These are phyloP conservation scores for Drosophila triauraria DNA, from an alignment of 1,140 invertebrate genomes.

Conservation along the genomic window DNA sequence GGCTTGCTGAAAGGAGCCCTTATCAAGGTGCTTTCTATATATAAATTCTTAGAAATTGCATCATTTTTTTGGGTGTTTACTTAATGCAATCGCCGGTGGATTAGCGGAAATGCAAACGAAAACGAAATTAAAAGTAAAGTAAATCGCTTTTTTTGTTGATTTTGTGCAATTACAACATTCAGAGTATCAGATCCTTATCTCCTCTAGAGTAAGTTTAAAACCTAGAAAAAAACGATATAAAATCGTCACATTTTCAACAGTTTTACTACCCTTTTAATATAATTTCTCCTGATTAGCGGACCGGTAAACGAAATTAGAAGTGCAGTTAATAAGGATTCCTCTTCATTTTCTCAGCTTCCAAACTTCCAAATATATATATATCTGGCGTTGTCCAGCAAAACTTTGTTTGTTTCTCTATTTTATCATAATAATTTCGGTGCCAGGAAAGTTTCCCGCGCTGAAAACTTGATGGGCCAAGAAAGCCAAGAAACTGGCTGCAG, in stretches of 20 bases:
- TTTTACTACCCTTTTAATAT: neutral
- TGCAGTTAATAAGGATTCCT: slow-evolving; percentile 30
- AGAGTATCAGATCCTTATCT: neutral
- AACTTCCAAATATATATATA: neutral
- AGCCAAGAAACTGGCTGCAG: slow-evolving; percentile 19
- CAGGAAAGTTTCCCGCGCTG: slow-evolving; percentile 49
- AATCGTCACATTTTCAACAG: too few relatives aligned
- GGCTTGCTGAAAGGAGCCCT: slow-evolving; percentile 13
- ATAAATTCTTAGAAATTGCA: slow-evolving; percentile 4
- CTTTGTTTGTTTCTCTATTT: slow-evolving; percentile 45
- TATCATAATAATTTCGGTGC: slow-evolving; percentile 72
- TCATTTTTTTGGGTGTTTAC: slow-evolving; percentile 4
- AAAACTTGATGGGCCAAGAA: slow-evolving; percentile 41
- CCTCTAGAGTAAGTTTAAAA: too few relatives aligned
- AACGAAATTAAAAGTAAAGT: slow-evolving; percentile 15
- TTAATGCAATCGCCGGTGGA: slow-evolving; percentile 37
- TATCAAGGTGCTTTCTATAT: slow-evolving; percentile 15
- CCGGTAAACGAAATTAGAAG: slow-evolving; percentile 36
- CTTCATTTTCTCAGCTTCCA: slow-evolving; percentile 8
- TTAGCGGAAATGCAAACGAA: slow-evolving; percentile 14
- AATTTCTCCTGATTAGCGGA: slow-evolving; percentile 10
- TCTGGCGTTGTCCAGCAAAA: slow-evolving; percentile 29
- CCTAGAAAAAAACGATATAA: too few relatives aligned
- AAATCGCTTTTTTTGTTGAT: neutral
- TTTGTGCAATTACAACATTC: neutral